Percentiles rank a stretch among this genome's conserved stretches.
Evolutionary conservation across 2,888 invertebrate species (phyloP).

Genomic region (Chorisops tibialis): DNA sequence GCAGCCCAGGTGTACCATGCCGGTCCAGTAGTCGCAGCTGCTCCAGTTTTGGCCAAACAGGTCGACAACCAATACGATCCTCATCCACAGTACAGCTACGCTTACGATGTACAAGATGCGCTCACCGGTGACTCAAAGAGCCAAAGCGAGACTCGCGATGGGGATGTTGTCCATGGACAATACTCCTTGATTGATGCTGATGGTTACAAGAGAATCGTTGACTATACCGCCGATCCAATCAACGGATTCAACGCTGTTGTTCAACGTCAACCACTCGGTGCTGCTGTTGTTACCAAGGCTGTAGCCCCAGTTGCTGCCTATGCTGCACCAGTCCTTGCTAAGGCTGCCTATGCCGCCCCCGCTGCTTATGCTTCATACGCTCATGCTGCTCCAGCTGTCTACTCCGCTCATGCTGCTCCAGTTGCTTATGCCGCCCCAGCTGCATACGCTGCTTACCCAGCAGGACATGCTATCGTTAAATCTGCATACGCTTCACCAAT

Average conservation of each 20-base stretch:
- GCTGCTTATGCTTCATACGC: slow-evolving; percentile 18
- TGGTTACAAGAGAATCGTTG: slow-evolving; percentile 50
- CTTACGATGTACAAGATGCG: slow-evolving; percentile 51
- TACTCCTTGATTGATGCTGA: slow-evolving; percentile 52
- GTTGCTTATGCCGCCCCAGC: slow-evolving; percentile 22
- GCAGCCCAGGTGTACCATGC: slow-evolving; percentile 16
- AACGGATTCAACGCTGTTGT: slow-evolving; percentile 53
- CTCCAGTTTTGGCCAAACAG: slow-evolving; percentile 38
- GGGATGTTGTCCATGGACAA: slow-evolving; percentile 51
- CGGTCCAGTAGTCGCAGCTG: slow-evolving; percentile 30
- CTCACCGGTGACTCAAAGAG: slow-evolving; percentile 51
- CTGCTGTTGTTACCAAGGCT: slow-evolving; percentile 11
- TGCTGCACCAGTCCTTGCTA: slow-evolving; percentile 12
- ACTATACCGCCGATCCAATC: slow-evolving; percentile 50
- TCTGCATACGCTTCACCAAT: slow-evolving; percentile 30
- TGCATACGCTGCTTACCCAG: slow-evolving; percentile 11
- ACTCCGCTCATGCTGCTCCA: slow-evolving; percentile 29
- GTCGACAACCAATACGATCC: slow-evolving; percentile 47
- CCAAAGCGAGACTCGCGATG: slow-evolving; percentile 51
- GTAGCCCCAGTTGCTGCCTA: slow-evolving; percentile 26
- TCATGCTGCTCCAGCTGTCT: slow-evolving; percentile 18
- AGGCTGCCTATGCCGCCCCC: neutral
- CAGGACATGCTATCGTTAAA: slow-evolving; percentile 24
- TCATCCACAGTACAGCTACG: slow-evolving; percentile 51
- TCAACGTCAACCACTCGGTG: slow-evolving; percentile 37